Conservation (phyloP, 1,140 invertebrate species). For the Cyrtorhinus lividipennis region DNA sequence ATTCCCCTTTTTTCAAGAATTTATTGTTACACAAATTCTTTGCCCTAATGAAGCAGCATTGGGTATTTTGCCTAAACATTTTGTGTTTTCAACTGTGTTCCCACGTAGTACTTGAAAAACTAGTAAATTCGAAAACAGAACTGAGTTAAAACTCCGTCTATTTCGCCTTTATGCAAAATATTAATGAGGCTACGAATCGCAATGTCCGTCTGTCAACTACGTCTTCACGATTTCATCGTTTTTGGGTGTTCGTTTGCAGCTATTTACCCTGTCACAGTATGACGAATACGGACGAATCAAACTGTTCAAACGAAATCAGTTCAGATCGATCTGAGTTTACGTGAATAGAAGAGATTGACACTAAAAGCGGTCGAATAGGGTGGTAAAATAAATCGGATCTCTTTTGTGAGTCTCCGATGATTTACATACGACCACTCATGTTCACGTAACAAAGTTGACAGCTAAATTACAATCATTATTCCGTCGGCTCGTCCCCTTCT, state of each 20-base stretch:
- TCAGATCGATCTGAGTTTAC: neutral
- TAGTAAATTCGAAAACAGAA: too few relatives aligned
- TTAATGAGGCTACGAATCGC: too few relatives aligned
- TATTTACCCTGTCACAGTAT: neutral
- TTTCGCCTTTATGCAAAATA: too few relatives aligned
- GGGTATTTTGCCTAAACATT: too few relatives aligned
- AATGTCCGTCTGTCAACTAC: too few relatives aligned
- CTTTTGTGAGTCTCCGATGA: neutral
- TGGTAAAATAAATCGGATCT: neutral
- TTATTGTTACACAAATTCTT: too few relatives aligned
- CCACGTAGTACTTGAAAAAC: too few relatives aligned
- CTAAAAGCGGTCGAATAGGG: neutral
- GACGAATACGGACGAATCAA: neutral
- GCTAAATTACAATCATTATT: neutral
- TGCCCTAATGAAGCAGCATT: too few relatives aligned
- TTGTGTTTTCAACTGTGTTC: too few relatives aligned
- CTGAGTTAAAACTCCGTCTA: too few relatives aligned
- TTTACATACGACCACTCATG: neutral
- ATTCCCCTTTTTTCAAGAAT: too few relatives aligned
- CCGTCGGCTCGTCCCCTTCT: neutral
- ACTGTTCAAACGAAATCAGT: neutral
- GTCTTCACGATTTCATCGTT: neutral
- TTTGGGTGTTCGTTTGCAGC: neutral
- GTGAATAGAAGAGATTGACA: neutral
- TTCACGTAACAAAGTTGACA: neutral